Conservation (phyloP, 2,888 invertebrate genomes). For the Drosophila nr. fundita region DNA sequence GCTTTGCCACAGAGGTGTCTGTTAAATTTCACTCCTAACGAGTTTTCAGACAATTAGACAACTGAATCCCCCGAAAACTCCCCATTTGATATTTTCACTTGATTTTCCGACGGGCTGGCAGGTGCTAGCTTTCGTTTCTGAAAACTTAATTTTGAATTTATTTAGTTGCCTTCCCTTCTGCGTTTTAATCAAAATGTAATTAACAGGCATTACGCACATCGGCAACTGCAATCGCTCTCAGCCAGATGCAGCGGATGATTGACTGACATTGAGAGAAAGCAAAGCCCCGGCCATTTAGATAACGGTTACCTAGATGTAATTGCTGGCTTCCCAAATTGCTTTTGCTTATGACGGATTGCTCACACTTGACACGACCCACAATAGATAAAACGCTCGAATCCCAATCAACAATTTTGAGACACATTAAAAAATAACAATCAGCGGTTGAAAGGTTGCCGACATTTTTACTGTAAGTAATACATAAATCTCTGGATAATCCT, state of each 20-base stretch:
- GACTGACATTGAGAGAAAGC: slow-evolving; percentile 36
- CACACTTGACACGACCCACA: slow-evolving; percentile 18
- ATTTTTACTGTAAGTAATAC: background rate
- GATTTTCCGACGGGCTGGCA: slow-evolving; percentile 12
- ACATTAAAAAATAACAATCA: slow-evolving; percentile 30
- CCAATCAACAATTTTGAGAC: slow-evolving; percentile 47
- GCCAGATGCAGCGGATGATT: slow-evolving; percentile 48
- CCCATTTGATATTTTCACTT: slow-evolving; percentile 15
- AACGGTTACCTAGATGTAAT: slow-evolving; percentile 19
- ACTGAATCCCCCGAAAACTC: slow-evolving; percentile 45
- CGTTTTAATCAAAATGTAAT: slow-evolving; percentile 78
- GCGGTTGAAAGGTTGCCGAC: background rate
- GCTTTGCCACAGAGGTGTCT: slow-evolving; percentile 27
- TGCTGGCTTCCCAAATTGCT: slow-evolving; percentile 43
- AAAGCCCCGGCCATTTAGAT: slow-evolving; percentile 20
- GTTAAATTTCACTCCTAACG: slow-evolving; percentile 58
- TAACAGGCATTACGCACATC: slow-evolving; percentile 56
- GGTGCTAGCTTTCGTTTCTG: slow-evolving; percentile 54
- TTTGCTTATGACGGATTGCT: slow-evolving; percentile 47
- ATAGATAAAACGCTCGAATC: slow-evolving; percentile 19
- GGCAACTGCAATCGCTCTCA: slow-evolving; percentile 40
- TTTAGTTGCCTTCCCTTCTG: slow-evolving; percentile 30
- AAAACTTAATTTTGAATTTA: background rate
- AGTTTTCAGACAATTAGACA: slow-evolving; percentile 47
- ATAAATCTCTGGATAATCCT: background rate